Evolutionary conservation across 2,797 vertebrate species (phyloP), one percentile per base, ranked within the genome.

Genomic region (Agapornis canus): DNA sequence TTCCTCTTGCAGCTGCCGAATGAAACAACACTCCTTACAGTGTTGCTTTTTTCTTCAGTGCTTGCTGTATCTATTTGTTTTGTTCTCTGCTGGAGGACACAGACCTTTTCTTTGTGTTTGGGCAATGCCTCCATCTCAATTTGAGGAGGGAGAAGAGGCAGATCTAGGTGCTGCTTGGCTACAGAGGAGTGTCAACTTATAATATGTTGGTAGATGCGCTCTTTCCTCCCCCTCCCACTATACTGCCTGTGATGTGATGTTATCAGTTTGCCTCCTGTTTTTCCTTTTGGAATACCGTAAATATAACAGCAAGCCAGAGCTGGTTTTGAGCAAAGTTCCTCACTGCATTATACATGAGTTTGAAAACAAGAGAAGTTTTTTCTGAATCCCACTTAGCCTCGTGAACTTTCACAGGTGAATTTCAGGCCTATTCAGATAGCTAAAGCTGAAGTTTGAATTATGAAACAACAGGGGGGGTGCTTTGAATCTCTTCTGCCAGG

Each of bases 281-380:
- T 71, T 90, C 79, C 73, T 80, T 75, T 59, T 37, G 76, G 54
- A 87, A 22, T 25, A 54, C 45, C 0, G 7, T 85, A 80, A 95
- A 94, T 71, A 85, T 57, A 94, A 82, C 71, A 91, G 83, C 5
- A 31, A 92, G 49, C 22, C 1, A 2, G 69, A 75, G 65, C 79
- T 72, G 59, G 8, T 92, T 85, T 91, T 89, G 69, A 91, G 72
- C 61, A 69, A 94, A 91, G 93, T 72, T 91, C 86, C 82, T 95
- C 31, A 6, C 91, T 96, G 94, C 92, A 95, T 97, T 95, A 97
- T 93, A 75, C 93, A 95, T 95, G 92, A 96, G 72, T 87, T 86
- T 76, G 84, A 93, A 93, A 94, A 95, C 82, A 95, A 91, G 92
- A 91, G 82, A 82, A 93, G 91, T 90, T 94, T 93, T 69, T 90